Percentiles rank a stretch among this genome's conserved stretches.
Evolutionary conservation across 2,113 vertebrate genomes (phyloP).

Genomic region (Azemiops feae): DNA sequence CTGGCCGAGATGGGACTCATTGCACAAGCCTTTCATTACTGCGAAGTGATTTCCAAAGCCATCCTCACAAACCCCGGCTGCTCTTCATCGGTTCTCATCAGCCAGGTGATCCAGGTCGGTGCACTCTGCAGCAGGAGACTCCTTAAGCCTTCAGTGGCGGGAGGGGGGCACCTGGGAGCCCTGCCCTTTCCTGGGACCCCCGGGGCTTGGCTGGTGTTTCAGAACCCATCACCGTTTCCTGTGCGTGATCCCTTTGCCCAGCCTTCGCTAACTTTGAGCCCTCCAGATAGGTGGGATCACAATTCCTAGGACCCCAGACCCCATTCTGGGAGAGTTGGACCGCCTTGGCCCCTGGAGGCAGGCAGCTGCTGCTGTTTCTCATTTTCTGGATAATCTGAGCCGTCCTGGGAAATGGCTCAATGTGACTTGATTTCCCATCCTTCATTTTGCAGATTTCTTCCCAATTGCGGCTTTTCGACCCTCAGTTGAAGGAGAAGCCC

Average conservation of each 20-base stretch:
- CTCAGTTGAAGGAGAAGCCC: slow-evolving; percentile 91
- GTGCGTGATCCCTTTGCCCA: neutral
- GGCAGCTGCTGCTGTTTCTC: neutral
- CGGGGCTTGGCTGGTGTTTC: neutral
- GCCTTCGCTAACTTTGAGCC: neutral
- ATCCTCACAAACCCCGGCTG: slow-evolving; percentile 77
- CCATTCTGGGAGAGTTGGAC: neutral
- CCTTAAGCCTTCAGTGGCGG: neutral
- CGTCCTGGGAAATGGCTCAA: neutral
- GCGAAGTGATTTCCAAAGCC: slow-evolving; percentile 88
- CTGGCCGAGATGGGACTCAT: slow-evolving; percentile 90
- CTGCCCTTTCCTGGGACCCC: neutral
- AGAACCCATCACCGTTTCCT: neutral
- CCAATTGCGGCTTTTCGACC: slow-evolving; percentile 89
- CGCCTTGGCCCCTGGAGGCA: neutral
- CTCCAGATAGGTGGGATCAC: neutral
- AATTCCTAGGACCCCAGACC: neutral
- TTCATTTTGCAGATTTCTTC: slow-evolving; percentile 78
- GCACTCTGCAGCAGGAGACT: neutral
- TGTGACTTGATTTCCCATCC: neutral
- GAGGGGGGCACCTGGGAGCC: neutral
- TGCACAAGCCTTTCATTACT: slow-evolving; percentile 95
- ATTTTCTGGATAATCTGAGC: neutral
- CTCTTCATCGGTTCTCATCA: slow-evolving; percentile 84
- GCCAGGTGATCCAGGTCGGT: slow-evolving; percentile 85